A percentile compares a stretch with the other conserved stretches of the same genome.
Evolutionary conservation across 2,797 vertebrate genomes (phyloP).

Genomic region (Silurus lanzhouensis): DNA sequence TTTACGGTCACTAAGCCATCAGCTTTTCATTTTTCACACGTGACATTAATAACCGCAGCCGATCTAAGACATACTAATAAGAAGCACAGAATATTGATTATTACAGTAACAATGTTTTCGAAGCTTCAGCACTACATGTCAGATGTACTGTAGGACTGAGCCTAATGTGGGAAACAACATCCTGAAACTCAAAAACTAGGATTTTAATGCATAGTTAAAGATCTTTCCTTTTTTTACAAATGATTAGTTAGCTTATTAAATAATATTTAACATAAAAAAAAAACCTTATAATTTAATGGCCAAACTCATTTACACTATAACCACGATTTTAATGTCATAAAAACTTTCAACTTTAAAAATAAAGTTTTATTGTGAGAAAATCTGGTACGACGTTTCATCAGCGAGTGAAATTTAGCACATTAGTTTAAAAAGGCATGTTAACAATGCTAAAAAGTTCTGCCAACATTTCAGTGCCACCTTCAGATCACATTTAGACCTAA

Average conservation of each 20-base stretch:
- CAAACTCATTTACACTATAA: neutral
- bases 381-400: no score
- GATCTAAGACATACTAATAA: neutral
- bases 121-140: neutral
- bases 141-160: no score
- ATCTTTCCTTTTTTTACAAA: neutral
- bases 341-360: no score
- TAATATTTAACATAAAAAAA: neutral
- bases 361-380: no score
- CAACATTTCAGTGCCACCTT: no score
- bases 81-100: neutral
- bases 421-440: no score
- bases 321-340: no score
- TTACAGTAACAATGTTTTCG: neutral
- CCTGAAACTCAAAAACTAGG: neutral
- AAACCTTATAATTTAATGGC: neutral
- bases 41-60: conserved; percentile 23
- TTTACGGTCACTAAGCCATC: conserved; percentile 5
- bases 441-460: no score
- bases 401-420: no score
- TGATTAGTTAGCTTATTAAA: neutral
- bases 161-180: neutral
- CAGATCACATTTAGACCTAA: no score
- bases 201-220: neutral
- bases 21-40: conserved; percentile 27